A percentile compares a stretch with the other conserved stretches of the same genome.
These are phyloP conservation scores for Thalassophryne amazonica DNA, from an alignment of 2,797 vertebrate species.

Conservation along the genomic window DNA sequence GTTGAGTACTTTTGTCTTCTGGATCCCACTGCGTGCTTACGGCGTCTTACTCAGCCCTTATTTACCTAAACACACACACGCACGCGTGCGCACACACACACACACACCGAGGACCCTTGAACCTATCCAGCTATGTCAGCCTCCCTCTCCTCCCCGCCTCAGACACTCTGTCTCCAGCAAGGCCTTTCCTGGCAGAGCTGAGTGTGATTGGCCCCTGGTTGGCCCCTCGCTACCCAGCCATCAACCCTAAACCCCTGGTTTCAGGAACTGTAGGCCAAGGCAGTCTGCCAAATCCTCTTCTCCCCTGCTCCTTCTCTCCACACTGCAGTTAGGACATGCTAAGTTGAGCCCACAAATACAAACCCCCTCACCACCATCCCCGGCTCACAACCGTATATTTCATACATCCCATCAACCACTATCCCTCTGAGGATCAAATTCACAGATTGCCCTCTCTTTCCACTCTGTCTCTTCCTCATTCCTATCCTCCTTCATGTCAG, in stretches of 20 bases:
- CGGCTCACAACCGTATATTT: slow-evolving; percentile 49
- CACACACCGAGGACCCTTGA: slow-evolving; percentile 57
- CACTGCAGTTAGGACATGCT: slow-evolving; percentile 65
- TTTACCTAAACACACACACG: slow-evolving; percentile 15
- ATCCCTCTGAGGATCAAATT: slow-evolving; percentile 30
- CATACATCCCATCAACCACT: slow-evolving; percentile 47
- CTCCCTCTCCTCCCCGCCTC: slow-evolving; percentile 50
- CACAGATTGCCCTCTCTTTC: slow-evolving; percentile 33
- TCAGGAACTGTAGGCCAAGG: slow-evolving; percentile 67
- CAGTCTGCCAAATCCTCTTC: slow-evolving; percentile 65
- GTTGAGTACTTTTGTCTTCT: background rate
- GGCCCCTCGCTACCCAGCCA: slow-evolving; percentile 71
- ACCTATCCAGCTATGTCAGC: slow-evolving; percentile 43
- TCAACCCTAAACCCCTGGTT: slow-evolving; percentile 74
- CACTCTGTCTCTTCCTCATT: slow-evolving; percentile 8
- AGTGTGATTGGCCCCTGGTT: slow-evolving; percentile 66
- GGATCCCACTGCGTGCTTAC: background rate
- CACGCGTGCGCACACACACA: slow-evolving; percentile 4
- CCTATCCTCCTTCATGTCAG: slow-evolving; percentile 2
- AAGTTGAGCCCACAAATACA: slow-evolving; percentile 35
- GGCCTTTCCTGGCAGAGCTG: slow-evolving; percentile 62
- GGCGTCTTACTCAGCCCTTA: slow-evolving; percentile 2
- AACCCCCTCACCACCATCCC: slow-evolving; percentile 9
- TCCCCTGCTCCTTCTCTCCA: slow-evolving; percentile 46
- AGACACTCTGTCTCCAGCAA: slow-evolving; percentile 74